Percentiles rank a stretch among this genome's conserved stretches.
These are phyloP conservation scores for Tachysurus fulvidraco DNA, from an alignment of 2,113 vertebrate species.

Conservation along the genomic window DNA sequence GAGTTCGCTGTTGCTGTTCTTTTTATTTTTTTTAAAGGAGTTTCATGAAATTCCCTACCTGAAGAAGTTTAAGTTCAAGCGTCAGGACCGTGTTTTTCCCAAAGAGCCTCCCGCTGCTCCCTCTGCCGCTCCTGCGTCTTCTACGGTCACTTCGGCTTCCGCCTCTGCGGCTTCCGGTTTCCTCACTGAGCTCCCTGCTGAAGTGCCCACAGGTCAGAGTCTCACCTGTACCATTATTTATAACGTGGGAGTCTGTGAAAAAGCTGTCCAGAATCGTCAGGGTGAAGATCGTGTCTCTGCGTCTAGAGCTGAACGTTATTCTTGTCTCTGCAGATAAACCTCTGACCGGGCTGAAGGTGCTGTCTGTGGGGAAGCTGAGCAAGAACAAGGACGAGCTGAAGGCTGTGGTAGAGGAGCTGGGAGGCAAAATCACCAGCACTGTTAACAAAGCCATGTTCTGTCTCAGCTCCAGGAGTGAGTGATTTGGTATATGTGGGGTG, in stretches of 20 bases:
- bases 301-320: neutral
- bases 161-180: slow-evolving; percentile 40
- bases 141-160: neutral
- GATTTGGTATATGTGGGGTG: neutral
- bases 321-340: slow-evolving; percentile 79
- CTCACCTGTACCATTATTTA: neutral
- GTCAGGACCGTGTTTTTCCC: slow-evolving; percentile 83
- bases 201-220: slow-evolving; percentile 73
- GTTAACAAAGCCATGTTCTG: slow-evolving; percentile 87
- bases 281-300: no score
- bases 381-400: slow-evolving; percentile 95
- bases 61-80: slow-evolving; percentile 94
- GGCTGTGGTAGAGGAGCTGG: slow-evolving; percentile 81
- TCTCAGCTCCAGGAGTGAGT: slow-evolving; percentile 90
- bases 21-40: slow-evolving; percentile 70
- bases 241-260: neutral
- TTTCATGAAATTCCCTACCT: slow-evolving; percentile 89
- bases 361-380: slow-evolving; percentile 84
- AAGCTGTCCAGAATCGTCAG: neutral
- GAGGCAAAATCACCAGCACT: slow-evolving; percentile 83
- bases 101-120: slow-evolving; percentile 63
- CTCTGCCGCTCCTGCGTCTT: slow-evolving; percentile 13
- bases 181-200: slow-evolving; percentile 46
- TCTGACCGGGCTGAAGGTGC: slow-evolving; percentile 84
- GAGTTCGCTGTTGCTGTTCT: neutral